phyloP scores from a whole-genome alignment of 53 echinoderm and acorn worm species.

The Luidia sarsii region DNA sequence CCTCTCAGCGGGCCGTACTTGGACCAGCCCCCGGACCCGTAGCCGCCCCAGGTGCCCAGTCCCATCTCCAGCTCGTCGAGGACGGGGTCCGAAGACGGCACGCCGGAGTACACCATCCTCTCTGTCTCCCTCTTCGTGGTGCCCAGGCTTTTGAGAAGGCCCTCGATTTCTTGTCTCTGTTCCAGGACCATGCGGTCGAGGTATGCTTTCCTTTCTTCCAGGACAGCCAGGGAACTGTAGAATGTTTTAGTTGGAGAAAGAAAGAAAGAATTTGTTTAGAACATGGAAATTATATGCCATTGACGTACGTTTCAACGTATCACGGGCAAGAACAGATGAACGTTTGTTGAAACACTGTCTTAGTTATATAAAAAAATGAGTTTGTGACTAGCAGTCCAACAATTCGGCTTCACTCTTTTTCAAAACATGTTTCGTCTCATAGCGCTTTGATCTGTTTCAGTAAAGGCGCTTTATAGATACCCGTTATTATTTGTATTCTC shows the following conservation, averaged over 20 bases:
- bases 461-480: too few species aligned
- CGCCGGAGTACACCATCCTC: constrained; percentile 13
- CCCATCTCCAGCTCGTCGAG: not conserved
- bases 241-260: not conserved
- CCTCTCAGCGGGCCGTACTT: constrained; percentile 11
- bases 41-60: not conserved
- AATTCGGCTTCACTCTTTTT: too few species aligned
- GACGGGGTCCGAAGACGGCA: not conserved
- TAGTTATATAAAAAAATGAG: too few species aligned
- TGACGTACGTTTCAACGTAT: too few species aligned
- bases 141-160: constrained; percentile 39
- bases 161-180: constrained; percentile 32
- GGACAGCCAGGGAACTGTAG: constrained; percentile 49
- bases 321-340: too few species aligned
- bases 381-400: too few species aligned
- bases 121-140: not conserved
- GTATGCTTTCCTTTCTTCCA: constrained; percentile 42
- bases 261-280: too few species aligned
- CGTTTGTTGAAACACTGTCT: not conserved
- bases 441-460: too few species aligned
- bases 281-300: too few species aligned
- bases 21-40: not conserved
- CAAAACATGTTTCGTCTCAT: too few species aligned
- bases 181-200: constrained; percentile 46
- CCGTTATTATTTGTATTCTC: too few species aligned